Base-by-base conservation (phyloP, 2,888 invertebrate genomes). In the Rhimphoctona megacephalus region DNA sequence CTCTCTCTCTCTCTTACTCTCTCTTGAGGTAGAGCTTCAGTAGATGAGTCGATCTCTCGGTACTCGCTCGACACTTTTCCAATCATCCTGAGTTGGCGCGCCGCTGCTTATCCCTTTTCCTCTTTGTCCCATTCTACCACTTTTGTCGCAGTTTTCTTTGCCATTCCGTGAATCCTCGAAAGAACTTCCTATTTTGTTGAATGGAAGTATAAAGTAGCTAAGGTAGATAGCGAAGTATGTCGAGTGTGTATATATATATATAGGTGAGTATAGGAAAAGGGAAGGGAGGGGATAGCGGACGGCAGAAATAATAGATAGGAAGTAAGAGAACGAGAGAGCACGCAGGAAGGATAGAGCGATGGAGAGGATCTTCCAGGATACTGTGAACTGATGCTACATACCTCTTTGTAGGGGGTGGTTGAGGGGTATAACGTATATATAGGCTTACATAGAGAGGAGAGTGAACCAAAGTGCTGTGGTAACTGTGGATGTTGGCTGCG, bases 401-500 rank as follows among this genome's bases (percentile, higher is more conserved):
- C 69, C 36, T 22, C 19, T 52, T 49, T 46, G 25, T 25, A 54
- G 52, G 72, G 52, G 25, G 25, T 46, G 67, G 70, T 25, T 52
- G 66, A 33, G 49, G 49, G 61, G 70, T 57, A 52, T 43, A 46
- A 43, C 64, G 14, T 66, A 69, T 39, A 46, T 72, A 46, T 72
- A 57, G 66, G 73, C 70, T n/a, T 36, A 49, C 66, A 67, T 52
- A 49, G 11, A 57, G 43, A 74, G 33, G 33, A 73, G 73, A 69
- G 57, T 80, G 72, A 87, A 81, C 81, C 85, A 82, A 88, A 86
- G 86, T 85, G 83, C 82, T 85, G 87, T 82, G 85, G 87, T 89
- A 87, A 85, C 79, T 86, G 88, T 87, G 86, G 85, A 89, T 87
- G 88, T 88, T 88, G 89, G 88, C 88, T 89, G 64, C 77, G 61